These are phyloP conservation scores for Yoshiicerus persimilis DNA, from an alignment of 1,140 invertebrate species.

Conservation along the genomic window DNA sequence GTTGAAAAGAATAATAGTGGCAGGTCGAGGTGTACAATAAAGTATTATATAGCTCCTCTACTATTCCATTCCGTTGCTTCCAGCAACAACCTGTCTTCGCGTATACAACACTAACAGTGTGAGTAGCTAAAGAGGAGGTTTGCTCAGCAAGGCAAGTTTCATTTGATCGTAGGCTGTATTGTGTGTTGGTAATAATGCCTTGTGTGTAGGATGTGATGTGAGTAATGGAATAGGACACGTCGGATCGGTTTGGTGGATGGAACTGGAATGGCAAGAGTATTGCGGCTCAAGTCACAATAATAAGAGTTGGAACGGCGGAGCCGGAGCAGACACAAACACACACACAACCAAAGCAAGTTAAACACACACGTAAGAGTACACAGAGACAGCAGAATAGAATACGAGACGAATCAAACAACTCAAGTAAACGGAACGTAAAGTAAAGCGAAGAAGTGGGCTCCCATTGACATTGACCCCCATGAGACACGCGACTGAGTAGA, in stretches of 20 bases:
- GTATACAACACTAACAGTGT: background rate
- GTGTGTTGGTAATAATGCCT: too few species aligned
- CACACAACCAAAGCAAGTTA: background rate
- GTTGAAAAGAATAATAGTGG: conserved; percentile 5
- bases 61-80: too few species aligned
- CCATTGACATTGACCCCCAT: conserved; percentile 27
- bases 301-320: background rate
- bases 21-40: background rate
- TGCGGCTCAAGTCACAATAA: conserved; percentile 14
- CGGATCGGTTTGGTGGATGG: conserved; percentile 7
- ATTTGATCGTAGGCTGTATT: background rate
- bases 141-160: background rate
- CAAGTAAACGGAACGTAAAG: background rate
- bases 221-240: conserved; percentile 12
- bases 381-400: background rate
- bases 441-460: conserved; percentile 8
- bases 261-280: conserved; percentile 18
- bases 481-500: conserved; percentile 28
- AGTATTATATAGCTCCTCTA: background rate
- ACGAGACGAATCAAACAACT: background rate
- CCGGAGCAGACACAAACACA: background rate
- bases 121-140: background rate
- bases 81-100: conserved; percentile 6
- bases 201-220: background rate
- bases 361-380: background rate